Evolutionary conservation across 2,113 vertebrate genomes (phyloP), one percentile per base, ranked within the genome.

Genomic region (Pituophis catenifer): DNA sequence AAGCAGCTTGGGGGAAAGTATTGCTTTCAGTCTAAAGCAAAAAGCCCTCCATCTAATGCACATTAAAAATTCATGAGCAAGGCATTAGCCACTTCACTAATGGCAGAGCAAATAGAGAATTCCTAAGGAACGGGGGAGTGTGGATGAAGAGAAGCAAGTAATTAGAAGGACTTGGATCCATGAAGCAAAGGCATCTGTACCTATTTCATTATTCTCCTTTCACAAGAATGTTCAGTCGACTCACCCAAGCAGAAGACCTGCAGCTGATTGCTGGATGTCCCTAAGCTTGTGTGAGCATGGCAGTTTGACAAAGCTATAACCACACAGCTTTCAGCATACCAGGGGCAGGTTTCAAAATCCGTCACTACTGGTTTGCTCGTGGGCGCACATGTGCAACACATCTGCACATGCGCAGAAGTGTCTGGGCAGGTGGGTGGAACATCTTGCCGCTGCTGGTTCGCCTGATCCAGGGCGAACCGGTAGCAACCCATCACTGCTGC

Each of bases 51-150:
- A 70, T 52, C 58, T 38, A 88, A 70, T 75, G 10, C 50, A 88
- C 19, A 70, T 70, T 92, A 70, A 92, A 59, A 70, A 44, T 54
- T 55, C n/a, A 89, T 92, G 70, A 92, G 86, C 15, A 86, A 87
- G 58, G 54, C 59, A 62, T 62, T 62, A 62, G 59, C 55, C 54
- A 91, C 52, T 92, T 91, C 17, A 44, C 54, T 55, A 19, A 65
- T 26, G 50, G 23, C 50, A 70, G n/a, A 52, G 23, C 50, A 75
- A 89, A 75, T 15, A n/a, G 54, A 26, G 57, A 33, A 50, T 88
- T 88, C 15, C 44, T 53, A 65, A 88, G 19, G 53, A 23, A 38
- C 10, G 10, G 6, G n/a, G 29, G 21, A 88, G 33, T 21, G n/a
- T 38, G 50, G n/a, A 65, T 33, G 7, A 26, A n/a, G 11, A 54